phyloP scores from a whole-genome alignment of 2,113 vertebrate genomes.

The Glaucidium brasilianum region DNA sequence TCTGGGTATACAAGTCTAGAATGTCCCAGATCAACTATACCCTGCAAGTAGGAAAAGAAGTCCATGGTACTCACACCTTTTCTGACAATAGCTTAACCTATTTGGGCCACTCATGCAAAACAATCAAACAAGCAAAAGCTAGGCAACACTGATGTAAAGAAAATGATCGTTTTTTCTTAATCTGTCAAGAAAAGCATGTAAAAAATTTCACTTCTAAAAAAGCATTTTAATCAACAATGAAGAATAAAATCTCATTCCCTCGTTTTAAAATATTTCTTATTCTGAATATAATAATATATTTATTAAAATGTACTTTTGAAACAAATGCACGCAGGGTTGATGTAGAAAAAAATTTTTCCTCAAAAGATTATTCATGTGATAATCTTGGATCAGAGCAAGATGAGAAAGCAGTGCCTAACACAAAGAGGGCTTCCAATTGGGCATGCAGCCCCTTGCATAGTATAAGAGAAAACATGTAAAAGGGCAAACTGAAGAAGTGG shows the following conservation, averaged over 20 bases:
- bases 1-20: background rate
- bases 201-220: background rate
- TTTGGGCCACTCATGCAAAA: background rate
- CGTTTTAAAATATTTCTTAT: background rate
- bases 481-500: rapidly evolving
- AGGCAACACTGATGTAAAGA: background rate
- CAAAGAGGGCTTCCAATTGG: background rate
- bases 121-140: background rate
- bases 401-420: background rate
- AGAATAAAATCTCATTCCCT: background rate
- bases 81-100: background rate
- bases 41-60: background rate
- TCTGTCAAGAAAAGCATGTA: background rate
- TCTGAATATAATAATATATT: background rate
- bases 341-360: background rate
- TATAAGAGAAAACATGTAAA: background rate
- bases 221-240: background rate
- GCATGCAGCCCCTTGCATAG: background rate
- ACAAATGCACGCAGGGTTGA: background rate
- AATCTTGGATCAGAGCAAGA: background rate
- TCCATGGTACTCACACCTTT: background rate
- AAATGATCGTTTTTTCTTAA: background rate
- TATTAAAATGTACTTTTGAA: background rate
- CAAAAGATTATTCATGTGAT: background rate
- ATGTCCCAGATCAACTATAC: background rate